Percentiles rank a stretch among this genome's conserved stretches.
Conservation (phyloP, 2,888 invertebrate species). For the Antitype chi region DNA sequence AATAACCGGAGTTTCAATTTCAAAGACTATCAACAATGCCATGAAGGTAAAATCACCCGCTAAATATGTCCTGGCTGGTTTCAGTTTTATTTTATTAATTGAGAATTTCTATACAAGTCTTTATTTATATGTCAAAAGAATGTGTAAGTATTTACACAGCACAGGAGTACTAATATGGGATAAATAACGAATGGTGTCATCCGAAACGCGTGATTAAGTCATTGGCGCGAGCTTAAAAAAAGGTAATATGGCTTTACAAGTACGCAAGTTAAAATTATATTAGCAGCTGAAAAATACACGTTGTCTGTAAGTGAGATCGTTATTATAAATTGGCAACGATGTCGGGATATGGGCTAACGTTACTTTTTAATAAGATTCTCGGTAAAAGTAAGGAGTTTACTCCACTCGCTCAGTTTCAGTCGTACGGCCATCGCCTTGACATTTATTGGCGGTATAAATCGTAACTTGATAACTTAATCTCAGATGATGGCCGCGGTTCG, state of each 20-base stretch:
- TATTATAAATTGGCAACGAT: constrained; percentile 73
- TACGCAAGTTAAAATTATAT: constrained; percentile 65
- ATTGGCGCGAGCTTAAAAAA: constrained; percentile 57
- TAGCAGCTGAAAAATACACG: constrained; percentile 63
- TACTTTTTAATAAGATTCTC: constrained; percentile 76
- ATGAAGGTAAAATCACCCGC: background rate
- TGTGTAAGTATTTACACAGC: constrained; percentile 17
- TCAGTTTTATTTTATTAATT: constrained; percentile 20
- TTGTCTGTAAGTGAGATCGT: constrained; percentile 66
- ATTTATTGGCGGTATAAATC: constrained; percentile 81
- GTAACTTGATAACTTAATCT: constrained; percentile 82
- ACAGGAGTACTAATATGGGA: constrained; percentile 18
- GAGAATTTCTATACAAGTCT: constrained; percentile 21
- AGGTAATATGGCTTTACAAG: constrained; percentile 52
- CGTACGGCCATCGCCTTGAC: constrained; percentile 68
- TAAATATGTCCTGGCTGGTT: constrained; percentile 7
- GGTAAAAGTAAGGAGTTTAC: constrained; percentile 68
- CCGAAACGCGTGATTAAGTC: constrained; percentile 61
- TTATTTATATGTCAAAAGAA: constrained; percentile 3
- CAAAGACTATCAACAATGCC: background rate
- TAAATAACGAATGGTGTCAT: constrained; percentile 54
- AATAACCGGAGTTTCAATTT: constrained; percentile 13
- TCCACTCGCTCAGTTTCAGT: constrained; percentile 66
- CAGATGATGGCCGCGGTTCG: constrained; percentile 67
- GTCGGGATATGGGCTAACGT: constrained; percentile 69